Evolutionary conservation across 2,113 vertebrate genomes (phyloP), one percentile per base, ranked within the genome.

Genomic region (Tauraco erythrolophus): DNA sequence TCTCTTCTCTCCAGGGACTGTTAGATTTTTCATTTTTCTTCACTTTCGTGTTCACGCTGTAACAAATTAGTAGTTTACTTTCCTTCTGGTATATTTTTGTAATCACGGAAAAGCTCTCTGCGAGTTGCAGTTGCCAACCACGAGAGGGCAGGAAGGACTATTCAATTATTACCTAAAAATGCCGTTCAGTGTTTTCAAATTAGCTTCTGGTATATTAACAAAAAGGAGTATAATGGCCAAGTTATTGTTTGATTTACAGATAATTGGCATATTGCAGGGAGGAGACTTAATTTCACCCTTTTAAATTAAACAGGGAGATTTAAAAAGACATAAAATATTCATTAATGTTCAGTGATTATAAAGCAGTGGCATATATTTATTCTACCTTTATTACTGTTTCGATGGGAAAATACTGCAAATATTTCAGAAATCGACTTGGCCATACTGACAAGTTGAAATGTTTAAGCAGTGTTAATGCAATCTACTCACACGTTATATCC

Each of bases 221-320:
- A 98, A 99, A 98, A 98, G 97, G 97, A 98, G 96, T 98, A 98
- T 99, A 99, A 99, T 99, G 98, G 98, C 98, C 98, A 98, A 98
- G 98, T 98, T 98, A 98, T 98, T 99, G 99, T 99, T 99, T 99
- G 99, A 99, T 99, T 98, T 99, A 98, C 98, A 98, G 98, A 99
- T 99, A 99, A 99, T 99, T 99, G 98, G 98, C 98, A 98, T 98
- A 98, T 98, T 97, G 98, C 97, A 97, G 97, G 97, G 97, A 98
- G 98, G 98, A 98, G 98, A 98, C 99, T 99, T 99, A 98, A 99
- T 99, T 98, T 98, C 98, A 98, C 97, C 98, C 98, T 98, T 98
- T 99, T 98, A 99, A 99, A 99, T 99, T 99, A 99, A 99, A 99
- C 99, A 99, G 98, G 99, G 98, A 98, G 99, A 99, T 99, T 99